Conservation (phyloP, 92 coral and sea anemone genomes). For the Heteractis magnifica region DNA sequence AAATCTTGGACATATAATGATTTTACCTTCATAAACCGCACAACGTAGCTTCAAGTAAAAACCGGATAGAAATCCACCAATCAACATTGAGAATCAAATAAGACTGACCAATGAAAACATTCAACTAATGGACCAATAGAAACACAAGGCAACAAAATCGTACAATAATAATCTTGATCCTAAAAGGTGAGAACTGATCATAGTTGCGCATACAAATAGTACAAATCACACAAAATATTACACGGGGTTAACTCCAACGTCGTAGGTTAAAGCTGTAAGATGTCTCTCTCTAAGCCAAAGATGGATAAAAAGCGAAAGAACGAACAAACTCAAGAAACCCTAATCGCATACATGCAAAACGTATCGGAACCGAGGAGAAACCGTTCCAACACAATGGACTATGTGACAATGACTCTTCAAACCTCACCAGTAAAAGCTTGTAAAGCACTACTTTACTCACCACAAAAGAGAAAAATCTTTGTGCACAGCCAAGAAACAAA, state of each 20-base stretch:
- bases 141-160: too few relatives aligned
- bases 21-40: too few relatives aligned
- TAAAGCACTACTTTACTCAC: conserved; percentile 61
- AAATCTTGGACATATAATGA: too few relatives aligned
- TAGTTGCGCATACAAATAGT: too few relatives aligned
- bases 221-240: too few relatives aligned
- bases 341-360: conserved; percentile 44
- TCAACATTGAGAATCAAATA: neutral
- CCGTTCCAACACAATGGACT: conserved; percentile 50
- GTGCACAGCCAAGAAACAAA: conserved; percentile 49
- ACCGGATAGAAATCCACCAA: conserved; percentile 22
- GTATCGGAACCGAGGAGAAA: conserved; percentile 48
- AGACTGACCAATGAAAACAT: too few relatives aligned
- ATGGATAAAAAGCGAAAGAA: conserved; percentile 23
- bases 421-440: conserved; percentile 40
- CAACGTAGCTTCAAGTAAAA: conserved; percentile 4
- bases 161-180: too few relatives aligned
- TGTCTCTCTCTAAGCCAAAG: too few relatives aligned
- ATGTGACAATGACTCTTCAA: conserved; percentile 51
- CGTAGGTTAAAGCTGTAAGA: too few relatives aligned
- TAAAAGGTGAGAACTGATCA: too few relatives aligned
- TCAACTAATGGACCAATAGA: too few relatives aligned
- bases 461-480: conserved; percentile 52
- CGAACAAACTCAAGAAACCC: conserved; percentile 8
- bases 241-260: too few relatives aligned